Evolutionary conservation across 2,888 invertebrate genomes (phyloP), one percentile per base, ranked within the genome.

Genomic region (Gymnoscelis rufifasciata): DNA sequence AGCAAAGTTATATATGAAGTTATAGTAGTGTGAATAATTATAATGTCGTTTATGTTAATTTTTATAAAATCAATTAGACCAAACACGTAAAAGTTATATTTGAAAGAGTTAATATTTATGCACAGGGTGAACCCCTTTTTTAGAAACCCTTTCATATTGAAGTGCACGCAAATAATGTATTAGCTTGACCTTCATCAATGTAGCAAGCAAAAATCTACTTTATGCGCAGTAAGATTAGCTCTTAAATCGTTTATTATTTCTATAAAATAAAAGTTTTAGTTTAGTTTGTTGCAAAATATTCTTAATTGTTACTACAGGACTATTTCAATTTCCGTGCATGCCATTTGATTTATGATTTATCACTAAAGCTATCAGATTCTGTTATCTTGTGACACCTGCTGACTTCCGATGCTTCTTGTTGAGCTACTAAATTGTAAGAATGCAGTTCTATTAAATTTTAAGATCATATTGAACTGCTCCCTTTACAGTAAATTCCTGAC

Each of bases 311-410:
- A n/a, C n/a, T n/a, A n/a, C n/a, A n/a, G 3, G 11, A 43, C 23
- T 6, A 43, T 38, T 42, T 1, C 10, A 38, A 41, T 35, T 50
- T n/a, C 5, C 28, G 15, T 8, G 27, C 7, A 31, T 30, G 19
- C 12, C n/a, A 23, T 42, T 29, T 14, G 2, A 14, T 12, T 30
- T 41, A 56, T 57, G 57, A 54, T 56, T 51, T 53, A 54, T 59
- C 56, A 48, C 43, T 47, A 39, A 52, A 48, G 47, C 46, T 52
- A 55, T 55, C 52, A 40, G 40, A 39, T 36, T 46, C 30, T 31
- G 46, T 54, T 47, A 52, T 54, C 53, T 49, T 30, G 52, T 54
- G 54, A 57, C 57, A 59, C 56, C 56, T 55, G 59, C 55, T 46
- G 48, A 50, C 56, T 52, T 46, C 53, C 43, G 45, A 46, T 52